Percentiles rank a stretch among this genome's conserved stretches.
Conservation (phyloP, 37 sponge, comb jelly and placozoan genomes). For the Aplysina aerophoba region DNA sequence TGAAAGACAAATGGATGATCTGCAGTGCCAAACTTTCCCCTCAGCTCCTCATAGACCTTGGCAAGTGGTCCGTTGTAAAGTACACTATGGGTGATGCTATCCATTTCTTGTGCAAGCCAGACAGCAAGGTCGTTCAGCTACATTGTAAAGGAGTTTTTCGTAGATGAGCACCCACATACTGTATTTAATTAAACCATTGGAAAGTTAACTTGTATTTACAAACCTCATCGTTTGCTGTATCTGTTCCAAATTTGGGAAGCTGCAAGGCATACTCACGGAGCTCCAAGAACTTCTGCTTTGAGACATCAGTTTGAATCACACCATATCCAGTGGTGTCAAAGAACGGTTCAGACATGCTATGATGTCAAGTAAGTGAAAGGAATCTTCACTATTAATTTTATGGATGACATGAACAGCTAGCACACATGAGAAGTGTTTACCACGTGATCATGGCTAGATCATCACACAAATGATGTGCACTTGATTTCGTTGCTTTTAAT, state of each 20-base stretch:
- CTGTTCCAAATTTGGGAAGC: constrained; percentile 66
- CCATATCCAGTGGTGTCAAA: constrained; percentile 42
- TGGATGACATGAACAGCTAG: neutral
- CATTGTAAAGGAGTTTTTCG: neutral
- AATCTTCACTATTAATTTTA: neutral
- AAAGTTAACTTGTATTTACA: neutral
- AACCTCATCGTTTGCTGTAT: constrained; percentile 41
- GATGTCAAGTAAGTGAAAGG: neutral
- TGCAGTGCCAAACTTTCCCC: neutral
- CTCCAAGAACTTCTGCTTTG: constrained; percentile 28
- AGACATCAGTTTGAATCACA: constrained; percentile 40
- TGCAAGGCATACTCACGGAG: constrained; percentile 46
- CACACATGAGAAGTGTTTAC: neutral
- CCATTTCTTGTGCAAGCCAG: constrained; percentile 51
- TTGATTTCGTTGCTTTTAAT: too few species aligned
- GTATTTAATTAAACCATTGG: neutral
- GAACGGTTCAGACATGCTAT: constrained; percentile 60
- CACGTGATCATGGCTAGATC: neutral
- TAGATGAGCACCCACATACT: neutral
- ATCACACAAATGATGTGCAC: neutral
- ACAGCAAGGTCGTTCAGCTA: constrained; percentile 52
- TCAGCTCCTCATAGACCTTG: constrained; percentile 19
- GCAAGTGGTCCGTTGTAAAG: constrained; percentile 42
- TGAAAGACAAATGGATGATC: constrained; percentile 54
- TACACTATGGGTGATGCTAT: constrained; percentile 31